These are phyloP conservation scores for Bombus ignitus DNA, from an alignment of 1,140 invertebrate species.

Conservation along the genomic window DNA sequence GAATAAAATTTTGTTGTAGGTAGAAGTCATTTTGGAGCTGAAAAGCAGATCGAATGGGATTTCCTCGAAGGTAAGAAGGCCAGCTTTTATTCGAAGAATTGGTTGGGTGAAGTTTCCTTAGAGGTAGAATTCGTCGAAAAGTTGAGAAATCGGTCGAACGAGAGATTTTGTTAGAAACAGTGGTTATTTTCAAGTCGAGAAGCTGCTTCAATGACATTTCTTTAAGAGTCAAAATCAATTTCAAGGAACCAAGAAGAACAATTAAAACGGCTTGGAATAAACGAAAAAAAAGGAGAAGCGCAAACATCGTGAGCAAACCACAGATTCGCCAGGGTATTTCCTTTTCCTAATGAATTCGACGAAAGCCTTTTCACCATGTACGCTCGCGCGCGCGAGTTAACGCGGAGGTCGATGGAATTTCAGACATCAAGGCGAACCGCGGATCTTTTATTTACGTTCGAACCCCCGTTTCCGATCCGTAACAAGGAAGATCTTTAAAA, in stretches of 20 bases:
- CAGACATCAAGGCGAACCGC: background rate
- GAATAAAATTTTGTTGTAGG: too few species aligned
- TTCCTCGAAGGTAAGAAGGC: too few species aligned
- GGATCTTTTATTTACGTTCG: slow-evolving; percentile 19
- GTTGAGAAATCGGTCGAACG: too few species aligned
- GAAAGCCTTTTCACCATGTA: background rate
- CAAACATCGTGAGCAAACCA: background rate
- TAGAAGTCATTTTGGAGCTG: too few species aligned
- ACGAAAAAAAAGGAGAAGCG: too few species aligned
- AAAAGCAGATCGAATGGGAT: too few species aligned
- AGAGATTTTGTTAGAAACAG: too few species aligned
- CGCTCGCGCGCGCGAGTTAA: background rate
- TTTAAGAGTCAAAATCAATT: background rate
- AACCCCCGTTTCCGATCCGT: slow-evolving; percentile 5
- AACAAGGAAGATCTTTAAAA: slow-evolving; percentile 34
- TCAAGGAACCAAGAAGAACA: background rate
- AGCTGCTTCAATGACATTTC: background rate
- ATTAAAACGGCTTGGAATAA: too few species aligned
- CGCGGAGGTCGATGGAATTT: background rate
- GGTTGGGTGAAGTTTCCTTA: too few species aligned
- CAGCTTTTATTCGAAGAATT: too few species aligned
- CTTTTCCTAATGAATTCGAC: background rate
- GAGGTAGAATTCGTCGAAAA: too few species aligned
- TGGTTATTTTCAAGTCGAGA: background rate
- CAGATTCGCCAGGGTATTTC: background rate